Percentiles rank a stretch among this genome's conserved stretches.
These are phyloP conservation scores for Hemiprocne comata DNA, from an alignment of 2,113 vertebrate species.

Conservation along the genomic window DNA sequence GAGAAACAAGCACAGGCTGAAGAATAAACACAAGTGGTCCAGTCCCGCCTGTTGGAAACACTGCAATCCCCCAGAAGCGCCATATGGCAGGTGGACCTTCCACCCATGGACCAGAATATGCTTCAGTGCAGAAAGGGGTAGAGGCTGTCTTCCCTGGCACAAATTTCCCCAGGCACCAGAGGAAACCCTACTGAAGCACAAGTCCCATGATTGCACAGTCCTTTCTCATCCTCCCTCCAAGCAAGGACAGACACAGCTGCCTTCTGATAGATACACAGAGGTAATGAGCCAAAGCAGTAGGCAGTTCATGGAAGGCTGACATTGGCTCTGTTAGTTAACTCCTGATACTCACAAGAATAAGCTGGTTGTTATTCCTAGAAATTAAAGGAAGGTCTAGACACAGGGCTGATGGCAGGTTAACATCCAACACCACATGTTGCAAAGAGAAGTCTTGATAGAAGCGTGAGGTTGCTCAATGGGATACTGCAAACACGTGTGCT, in stretches of 20 bases:
- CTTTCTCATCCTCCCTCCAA: background rate
- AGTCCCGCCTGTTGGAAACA: background rate
- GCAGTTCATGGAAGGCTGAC: background rate
- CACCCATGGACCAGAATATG: background rate
- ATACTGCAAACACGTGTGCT: background rate
- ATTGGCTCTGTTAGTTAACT: background rate
- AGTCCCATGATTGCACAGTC: background rate
- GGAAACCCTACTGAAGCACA: background rate
- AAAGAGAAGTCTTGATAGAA: background rate
- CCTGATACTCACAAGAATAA: background rate
- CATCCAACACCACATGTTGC: background rate
- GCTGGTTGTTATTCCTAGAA: background rate
- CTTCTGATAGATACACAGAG: background rate
- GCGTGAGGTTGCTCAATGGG: background rate
- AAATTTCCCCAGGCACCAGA: background rate
- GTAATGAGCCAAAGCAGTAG: fast-evolving
- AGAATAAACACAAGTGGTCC: background rate
- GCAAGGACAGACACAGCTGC: background rate
- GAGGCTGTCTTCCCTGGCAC: background rate
- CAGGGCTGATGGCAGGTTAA: background rate
- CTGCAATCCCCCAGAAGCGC: background rate
- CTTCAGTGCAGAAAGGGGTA: background rate
- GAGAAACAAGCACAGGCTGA: background rate
- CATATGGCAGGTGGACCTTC: background rate
- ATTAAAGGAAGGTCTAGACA: background rate